A percentile compares a stretch with the other conserved stretches of the same genome.
Evolutionary conservation across 2,113 vertebrate genomes (phyloP).

Genomic region (Xiphorhynchus elegans): DNA sequence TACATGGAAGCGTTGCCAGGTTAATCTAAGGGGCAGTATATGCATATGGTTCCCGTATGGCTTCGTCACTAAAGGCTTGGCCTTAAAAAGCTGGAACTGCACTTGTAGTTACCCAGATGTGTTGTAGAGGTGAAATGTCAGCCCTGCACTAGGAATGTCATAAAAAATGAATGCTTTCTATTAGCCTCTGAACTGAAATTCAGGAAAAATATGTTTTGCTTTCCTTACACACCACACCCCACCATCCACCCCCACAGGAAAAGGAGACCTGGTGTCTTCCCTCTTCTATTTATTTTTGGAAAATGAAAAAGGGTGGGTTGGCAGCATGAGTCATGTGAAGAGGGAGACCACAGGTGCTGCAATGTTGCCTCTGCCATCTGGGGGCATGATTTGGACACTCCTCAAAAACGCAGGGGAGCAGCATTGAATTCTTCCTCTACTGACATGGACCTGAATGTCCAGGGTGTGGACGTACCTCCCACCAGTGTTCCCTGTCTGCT

Average conservation of each 20-base stretch:
- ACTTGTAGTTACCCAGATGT: neutral
- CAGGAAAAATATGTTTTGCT: neutral
- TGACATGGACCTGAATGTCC: neutral
- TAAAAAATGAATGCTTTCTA: neutral
- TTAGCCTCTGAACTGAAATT: neutral
- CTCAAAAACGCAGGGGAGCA: neutral
- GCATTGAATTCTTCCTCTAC: neutral
- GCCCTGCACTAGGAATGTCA: neutral
- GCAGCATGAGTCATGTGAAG: neutral
- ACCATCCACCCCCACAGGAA: accelerated
- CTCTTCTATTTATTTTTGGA: neutral
- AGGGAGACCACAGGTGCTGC: neutral
- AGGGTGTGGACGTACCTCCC: neutral
- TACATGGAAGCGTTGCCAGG: neutral
- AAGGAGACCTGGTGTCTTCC: neutral
- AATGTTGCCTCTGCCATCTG: accelerated
- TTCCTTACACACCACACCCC: neutral
- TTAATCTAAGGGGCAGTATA: neutral
- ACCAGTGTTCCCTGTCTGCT: neutral
- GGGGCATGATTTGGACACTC: accelerated
- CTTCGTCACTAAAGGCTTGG: neutral
- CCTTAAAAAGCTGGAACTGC: neutral
- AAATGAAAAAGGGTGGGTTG: neutral
- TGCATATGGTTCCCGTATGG: neutral
- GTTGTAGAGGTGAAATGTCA: neutral